These are phyloP conservation scores for Rhinella marina DNA, from an alignment of 2,797 vertebrate genomes.

Conservation along the genomic window DNA sequence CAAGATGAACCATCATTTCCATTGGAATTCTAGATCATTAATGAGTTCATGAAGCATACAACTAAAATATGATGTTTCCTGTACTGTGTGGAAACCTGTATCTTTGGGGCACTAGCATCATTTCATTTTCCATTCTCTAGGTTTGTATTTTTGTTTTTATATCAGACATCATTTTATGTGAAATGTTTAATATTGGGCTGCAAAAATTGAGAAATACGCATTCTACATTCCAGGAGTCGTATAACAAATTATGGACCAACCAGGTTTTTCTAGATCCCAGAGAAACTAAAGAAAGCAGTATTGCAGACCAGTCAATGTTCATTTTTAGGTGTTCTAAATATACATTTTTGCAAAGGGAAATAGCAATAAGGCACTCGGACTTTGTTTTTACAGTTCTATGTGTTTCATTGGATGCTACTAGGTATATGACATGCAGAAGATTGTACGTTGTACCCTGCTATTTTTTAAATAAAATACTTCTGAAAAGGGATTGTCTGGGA, in stretches of 20 bases:
- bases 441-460: slow-evolving; percentile 2
- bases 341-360: slow-evolving; percentile 21
- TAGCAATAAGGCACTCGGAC: slow-evolving; percentile 30
- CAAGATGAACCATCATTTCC: background rate
- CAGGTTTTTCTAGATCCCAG: too few species aligned
- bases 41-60: background rate
- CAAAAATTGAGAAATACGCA: too few species aligned
- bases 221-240: too few species aligned
- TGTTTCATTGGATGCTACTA: background rate
- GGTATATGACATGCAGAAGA: slow-evolving; percentile 5
- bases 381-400: background rate
- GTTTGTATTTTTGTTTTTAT: too few species aligned
- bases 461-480: slow-evolving; percentile 20
- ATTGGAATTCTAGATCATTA: background rate
- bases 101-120: too few species aligned
- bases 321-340: slow-evolving; percentile 6
- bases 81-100: too few species aligned
- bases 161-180: too few species aligned
- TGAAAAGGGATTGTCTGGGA: background rate
- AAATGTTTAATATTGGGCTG: too few species aligned
- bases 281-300: too few species aligned
- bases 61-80: background rate
- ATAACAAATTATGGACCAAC: background rate
- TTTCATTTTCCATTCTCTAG: too few species aligned
- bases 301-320: background rate